phyloP scores from a whole-genome alignment of 1,140 invertebrate genomes.

The Hydropsyche tenuis region DNA sequence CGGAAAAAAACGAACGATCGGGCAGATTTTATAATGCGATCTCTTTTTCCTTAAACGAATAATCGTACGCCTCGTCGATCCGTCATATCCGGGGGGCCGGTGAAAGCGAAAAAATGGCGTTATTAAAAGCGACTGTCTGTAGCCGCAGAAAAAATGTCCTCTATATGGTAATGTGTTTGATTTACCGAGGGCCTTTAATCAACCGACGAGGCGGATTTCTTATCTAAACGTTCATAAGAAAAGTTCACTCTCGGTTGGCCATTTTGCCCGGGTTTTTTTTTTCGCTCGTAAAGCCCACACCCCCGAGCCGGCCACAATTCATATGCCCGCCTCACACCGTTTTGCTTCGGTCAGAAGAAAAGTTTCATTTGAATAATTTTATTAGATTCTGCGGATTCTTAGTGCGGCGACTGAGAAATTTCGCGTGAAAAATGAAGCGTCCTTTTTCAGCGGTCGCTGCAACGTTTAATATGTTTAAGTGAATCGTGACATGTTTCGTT shows the following conservation, averaged over 20 bases:
- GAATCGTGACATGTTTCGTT: no score
- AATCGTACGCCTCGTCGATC: no score
- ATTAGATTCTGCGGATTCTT: slow-evolving; percentile 32
- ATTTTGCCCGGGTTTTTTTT: slow-evolving; percentile 12
- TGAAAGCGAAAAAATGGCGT: background rate
- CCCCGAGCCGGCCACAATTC: background rate
- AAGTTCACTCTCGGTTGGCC: slow-evolving; percentile 25
- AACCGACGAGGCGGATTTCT: slow-evolving; percentile 33
- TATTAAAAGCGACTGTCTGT: slow-evolving; percentile 30
- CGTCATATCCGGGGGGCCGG: background rate
- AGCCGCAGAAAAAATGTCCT: slow-evolving; percentile 30
- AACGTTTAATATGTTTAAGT: no score
- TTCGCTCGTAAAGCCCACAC: background rate
- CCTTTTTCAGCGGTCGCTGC: slow-evolving; percentile 9
- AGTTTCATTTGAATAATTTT: slow-evolving; percentile 41
- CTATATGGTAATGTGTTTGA: slow-evolving; percentile 38
- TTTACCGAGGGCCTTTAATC: slow-evolving; percentile 31
- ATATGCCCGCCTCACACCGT: background rate
- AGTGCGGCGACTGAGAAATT: slow-evolving; percentile 16
- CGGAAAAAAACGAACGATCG: no score
- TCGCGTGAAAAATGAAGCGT: slow-evolving; percentile 10
- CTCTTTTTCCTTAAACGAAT: background rate
- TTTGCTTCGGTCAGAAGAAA: slow-evolving; percentile 18
- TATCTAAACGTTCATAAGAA: slow-evolving; percentile 39
- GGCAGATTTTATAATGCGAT: no score